phyloP scores from a whole-genome alignment of 1,140 invertebrate genomes.

The Paraescarpia echinospica region DNA sequence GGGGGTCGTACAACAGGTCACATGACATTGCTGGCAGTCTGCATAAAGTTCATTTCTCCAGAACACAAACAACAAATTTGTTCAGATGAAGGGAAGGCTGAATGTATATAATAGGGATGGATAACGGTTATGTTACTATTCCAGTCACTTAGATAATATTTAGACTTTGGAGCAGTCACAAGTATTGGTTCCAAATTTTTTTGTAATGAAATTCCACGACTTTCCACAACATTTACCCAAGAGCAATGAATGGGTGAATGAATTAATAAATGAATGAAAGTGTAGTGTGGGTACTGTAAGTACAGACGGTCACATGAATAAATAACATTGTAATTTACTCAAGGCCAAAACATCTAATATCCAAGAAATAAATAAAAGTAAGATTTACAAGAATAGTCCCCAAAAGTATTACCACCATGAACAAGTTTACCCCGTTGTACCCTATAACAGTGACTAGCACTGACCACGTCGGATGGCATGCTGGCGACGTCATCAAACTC shows the following conservation, averaged over 20 bases:
- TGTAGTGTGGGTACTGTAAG: too few relatives aligned
- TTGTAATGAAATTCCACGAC: too few relatives aligned
- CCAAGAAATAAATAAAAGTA: background rate
- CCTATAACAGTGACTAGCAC: conserved; percentile 24
- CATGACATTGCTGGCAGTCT: conserved; percentile 19
- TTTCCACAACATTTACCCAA: too few relatives aligned
- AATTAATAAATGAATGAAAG: too few relatives aligned
- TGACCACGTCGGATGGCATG: conserved; percentile 73
- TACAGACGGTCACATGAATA: too few relatives aligned
- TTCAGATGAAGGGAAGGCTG: too few relatives aligned
- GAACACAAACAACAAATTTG: background rate
- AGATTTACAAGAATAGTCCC: background rate
- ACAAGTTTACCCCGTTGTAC: background rate
- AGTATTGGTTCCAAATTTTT: too few relatives aligned
- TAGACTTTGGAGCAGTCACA: too few relatives aligned
- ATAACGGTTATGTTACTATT: too few relatives aligned
- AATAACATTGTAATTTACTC: background rate
- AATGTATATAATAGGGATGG: too few relatives aligned
- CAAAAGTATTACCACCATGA: background rate
- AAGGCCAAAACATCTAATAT: background rate
- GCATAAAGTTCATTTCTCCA: conserved; percentile 32
- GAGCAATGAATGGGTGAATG: too few relatives aligned
- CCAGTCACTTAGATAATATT: too few relatives aligned
- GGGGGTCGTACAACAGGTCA: conserved; percentile 29
- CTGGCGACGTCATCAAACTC: conserved; percentile 86